Evolutionary conservation across 2,797 vertebrate genomes (phyloP).

Genomic region (Esox lucius): DNA sequence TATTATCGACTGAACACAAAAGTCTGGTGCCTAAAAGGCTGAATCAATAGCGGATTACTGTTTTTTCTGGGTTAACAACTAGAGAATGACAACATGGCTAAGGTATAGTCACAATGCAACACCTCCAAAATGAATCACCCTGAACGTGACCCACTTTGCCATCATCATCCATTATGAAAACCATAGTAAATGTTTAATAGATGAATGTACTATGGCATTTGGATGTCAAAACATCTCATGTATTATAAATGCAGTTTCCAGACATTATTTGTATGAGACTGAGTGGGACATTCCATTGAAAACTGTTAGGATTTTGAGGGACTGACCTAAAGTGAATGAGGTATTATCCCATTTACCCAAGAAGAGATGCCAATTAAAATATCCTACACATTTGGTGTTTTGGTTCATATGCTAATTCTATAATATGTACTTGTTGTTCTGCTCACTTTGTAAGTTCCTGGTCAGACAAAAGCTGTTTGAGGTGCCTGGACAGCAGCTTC

Average conservation of each 20-base stretch:
- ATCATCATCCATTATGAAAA: slow-evolving; percentile 71
- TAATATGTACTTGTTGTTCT: background rate
- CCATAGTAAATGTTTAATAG: slow-evolving; percentile 65
- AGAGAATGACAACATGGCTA: slow-evolving; percentile 25
- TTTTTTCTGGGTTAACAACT: slow-evolving; percentile 16
- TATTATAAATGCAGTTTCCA: slow-evolving; percentile 61
- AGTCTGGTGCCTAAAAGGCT: background rate
- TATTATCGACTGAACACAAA: background rate
- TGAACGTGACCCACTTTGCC: slow-evolving; percentile 65
- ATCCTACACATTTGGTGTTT: background rate
- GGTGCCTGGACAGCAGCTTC: slow-evolving; percentile 94
- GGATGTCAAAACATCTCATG: slow-evolving; percentile 58
- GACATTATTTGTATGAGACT: slow-evolving; percentile 23
- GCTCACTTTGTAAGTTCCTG: slow-evolving; percentile 95
- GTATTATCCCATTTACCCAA: background rate
- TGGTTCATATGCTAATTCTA: background rate
- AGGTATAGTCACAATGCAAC: slow-evolving; percentile 45
- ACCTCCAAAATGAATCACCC: slow-evolving; percentile 41
- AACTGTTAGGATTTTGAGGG: background rate
- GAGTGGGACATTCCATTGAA: background rate
- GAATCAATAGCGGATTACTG: background rate
- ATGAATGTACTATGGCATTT: slow-evolving; percentile 46
- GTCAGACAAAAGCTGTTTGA: slow-evolving; percentile 95
- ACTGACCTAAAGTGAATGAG: background rate
- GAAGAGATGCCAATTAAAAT: background rate